Evolutionary conservation across 1,140 invertebrate species (phyloP), one percentile per base, ranked within the genome.

Genomic region (Zaprionus tsacasi): DNA sequence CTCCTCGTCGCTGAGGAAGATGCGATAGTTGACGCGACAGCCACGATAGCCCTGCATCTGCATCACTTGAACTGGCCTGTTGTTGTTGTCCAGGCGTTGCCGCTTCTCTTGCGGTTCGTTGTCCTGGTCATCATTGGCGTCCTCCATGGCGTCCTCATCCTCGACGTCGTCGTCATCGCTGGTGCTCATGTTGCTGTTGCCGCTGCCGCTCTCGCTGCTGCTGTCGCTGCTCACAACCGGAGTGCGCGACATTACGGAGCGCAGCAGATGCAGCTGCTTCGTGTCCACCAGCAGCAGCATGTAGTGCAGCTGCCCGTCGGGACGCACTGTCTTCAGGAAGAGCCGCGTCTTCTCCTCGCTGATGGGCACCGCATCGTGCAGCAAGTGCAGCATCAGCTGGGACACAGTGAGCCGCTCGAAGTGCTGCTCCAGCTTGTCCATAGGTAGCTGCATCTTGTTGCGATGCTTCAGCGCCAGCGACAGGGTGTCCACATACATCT

Each of bases 281-380:
- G 36, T 73, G 21, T 80, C 60, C 21, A 73, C 11, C 13, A 67
- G 8, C 15, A 83, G 15, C 13, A 73, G 67, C 43, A 81, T 27
- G 6, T 60, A 70, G 7, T 80, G 72, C 43, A 73, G 10, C 43
- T 83, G 81, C 0, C 81, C 81, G 63, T 83, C 81, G 6, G 76
- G 68, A 10, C 77, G 77, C 15, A 77, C 25, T 11, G 76, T 50
- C 58, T 67, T 83, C n/a, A 83, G 43, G 7, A 80, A 64, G 0
- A 83, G 10, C 0, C 72, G 68, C 1, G 67, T 50, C 35, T 57
- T 71, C 1, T 78, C 63, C 13, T n/a, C 7, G 33, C 33, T 60
- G 0, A 57, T 30, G 21, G 67, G 71, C 11, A 73, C 54, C 10
- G 57, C 57, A 25, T 83, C 48, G 15, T 80, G 54, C 30, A 83